Base-by-base conservation (phyloP, 1,140 invertebrate species). In the Lepidurus couesii region DNA sequence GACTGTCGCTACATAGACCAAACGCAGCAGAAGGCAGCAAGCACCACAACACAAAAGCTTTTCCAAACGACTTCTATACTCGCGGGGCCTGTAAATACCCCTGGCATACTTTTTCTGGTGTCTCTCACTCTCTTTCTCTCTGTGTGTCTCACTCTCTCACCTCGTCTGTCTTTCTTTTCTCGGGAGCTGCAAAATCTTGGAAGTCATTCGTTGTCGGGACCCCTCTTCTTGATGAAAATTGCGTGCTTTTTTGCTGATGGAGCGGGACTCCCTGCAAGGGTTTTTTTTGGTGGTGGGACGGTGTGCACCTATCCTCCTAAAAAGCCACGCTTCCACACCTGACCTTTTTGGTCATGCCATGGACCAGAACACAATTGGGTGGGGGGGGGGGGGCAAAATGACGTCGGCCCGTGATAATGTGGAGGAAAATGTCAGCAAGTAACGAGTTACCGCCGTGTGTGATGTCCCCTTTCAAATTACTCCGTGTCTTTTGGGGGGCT, bases 91-190 rank as follows among this genome's bases (percentile, higher is more conserved):
- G 53, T 13, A 65, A 65, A 65, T 65, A 65, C 53, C 53, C 45
- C 53, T 65, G 53, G 53, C 53, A 21, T 65, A 65, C 53, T 65
- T 65, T 65, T 65, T 47, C 16, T 47, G 34, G 34, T 34, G 45
- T 16, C 53, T 21, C 53, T n/a, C 21, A n/a, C 47, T 13, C 10
- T 65, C 21, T 65, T 5, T 65, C 5, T 65, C 53, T n/a, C 53
- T 65, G 34, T 21, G 21, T 21, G 21, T 21, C 53, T 65, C 13
- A 11, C 53, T 16, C 53, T 65, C 53, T 65, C 53, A 65, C 53
- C 53, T 65, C 53, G 53, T 65, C 16, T 65, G 53, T 65, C 53
- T 65, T 65, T 65, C 53, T 65, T n/a, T n/a, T 65, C 53, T 21
- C 21, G 34, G 34, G 34, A 34, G 2, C 34, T 34, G 34, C 34